Evolutionary conservation across 1,140 invertebrate species (phyloP).

Genomic region (Cydia pomonella): DNA sequence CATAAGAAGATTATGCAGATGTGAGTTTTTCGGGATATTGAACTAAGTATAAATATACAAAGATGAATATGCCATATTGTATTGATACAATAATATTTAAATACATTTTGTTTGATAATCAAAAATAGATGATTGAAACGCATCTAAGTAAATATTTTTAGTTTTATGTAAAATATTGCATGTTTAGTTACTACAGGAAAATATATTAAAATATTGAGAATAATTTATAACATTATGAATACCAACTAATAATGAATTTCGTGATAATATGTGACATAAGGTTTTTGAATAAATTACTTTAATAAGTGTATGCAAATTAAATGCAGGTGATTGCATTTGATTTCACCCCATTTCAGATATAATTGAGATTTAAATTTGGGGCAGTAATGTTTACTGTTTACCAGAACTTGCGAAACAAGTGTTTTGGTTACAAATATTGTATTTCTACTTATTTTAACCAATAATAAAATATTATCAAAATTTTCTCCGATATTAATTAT

Average conservation of each 20-base stretch:
- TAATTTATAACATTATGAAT: too few relatives aligned
- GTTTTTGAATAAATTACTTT: constrained; percentile 49
- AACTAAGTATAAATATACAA: background rate
- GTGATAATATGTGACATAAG: constrained; percentile 40
- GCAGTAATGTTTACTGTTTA: background rate
- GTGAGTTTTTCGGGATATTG: constrained; percentile 3
- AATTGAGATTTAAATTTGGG: constrained; percentile 12
- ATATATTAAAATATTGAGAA: too few relatives aligned
- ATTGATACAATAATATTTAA: background rate
- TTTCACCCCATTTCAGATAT: constrained; percentile 39
- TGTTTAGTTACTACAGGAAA: too few relatives aligned
- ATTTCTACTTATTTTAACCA: too few relatives aligned
- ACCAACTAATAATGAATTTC: background rate
- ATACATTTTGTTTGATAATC: too few relatives aligned
- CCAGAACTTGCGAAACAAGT: background rate
- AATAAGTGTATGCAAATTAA: constrained; percentile 47
- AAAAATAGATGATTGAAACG: too few relatives aligned
- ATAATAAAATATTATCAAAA: too few relatives aligned
- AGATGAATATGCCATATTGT: background rate
- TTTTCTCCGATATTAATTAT: too few relatives aligned
- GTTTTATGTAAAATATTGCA: too few relatives aligned
- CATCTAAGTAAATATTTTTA: too few relatives aligned
- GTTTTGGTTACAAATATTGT: too few relatives aligned
- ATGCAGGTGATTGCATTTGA: constrained; percentile 36
- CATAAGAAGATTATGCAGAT: constrained; percentile 45